Percentiles rank a stretch among this genome's conserved stretches.
phyloP scores from a whole-genome alignment of 2,113 vertebrate species.

The Tinamus guttatus region DNA sequence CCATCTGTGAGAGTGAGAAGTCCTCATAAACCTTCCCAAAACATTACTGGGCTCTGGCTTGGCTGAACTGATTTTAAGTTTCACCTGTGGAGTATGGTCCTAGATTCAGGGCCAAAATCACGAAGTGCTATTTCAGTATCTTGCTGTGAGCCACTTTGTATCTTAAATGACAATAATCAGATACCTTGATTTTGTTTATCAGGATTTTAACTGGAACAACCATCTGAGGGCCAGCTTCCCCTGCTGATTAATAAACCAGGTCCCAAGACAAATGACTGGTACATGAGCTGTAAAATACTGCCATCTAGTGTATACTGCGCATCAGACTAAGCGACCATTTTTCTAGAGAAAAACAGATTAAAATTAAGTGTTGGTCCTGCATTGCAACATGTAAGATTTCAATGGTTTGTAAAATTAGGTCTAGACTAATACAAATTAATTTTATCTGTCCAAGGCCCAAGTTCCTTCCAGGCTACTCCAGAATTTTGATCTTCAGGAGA shows the following conservation, averaged over 20 bases:
- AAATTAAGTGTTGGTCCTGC: not conserved
- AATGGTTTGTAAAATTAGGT: not conserved
- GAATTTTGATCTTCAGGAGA: not conserved
- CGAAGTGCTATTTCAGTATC: not conserved
- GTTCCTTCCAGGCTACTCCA: not conserved
- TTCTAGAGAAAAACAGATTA: not conserved
- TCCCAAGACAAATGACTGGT: accelerated
- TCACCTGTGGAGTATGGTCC: not conserved
- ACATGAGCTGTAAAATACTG: not conserved
- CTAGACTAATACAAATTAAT: not conserved
- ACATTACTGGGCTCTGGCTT: not conserved
- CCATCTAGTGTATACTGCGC: slow-evolving; percentile 29
- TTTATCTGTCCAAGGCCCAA: not conserved
- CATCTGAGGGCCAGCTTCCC: not conserved
- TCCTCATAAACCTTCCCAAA: not conserved
- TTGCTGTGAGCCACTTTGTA: not conserved
- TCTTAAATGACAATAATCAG: not conserved
- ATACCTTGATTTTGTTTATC: not conserved
- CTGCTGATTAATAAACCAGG: accelerated
- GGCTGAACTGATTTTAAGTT: not conserved
- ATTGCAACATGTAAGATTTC: not conserved
- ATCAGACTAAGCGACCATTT: not conserved
- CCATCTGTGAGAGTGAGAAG: not conserved
- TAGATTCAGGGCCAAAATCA: not conserved
- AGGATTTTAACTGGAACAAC: not conserved